Percentiles rank a stretch among this genome's conserved stretches.
These are phyloP conservation scores for Mesocricetus auratus DNA, from an alignment of 2,113 vertebrate genomes.

Conservation along the genomic window DNA sequence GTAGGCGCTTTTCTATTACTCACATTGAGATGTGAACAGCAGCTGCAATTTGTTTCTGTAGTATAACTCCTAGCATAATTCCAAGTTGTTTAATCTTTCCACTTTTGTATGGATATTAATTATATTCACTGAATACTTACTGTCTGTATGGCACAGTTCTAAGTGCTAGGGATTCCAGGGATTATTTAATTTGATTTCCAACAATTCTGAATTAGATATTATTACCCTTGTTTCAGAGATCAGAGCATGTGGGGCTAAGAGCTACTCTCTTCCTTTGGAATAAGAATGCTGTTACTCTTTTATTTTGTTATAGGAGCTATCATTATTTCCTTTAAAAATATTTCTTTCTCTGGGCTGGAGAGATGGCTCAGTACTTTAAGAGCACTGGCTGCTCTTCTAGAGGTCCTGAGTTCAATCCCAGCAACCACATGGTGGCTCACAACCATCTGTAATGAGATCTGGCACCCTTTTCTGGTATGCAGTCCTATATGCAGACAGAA, in stretches of 20 bases:
- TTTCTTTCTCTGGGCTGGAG: not conserved
- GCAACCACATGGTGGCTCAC: too few species aligned
- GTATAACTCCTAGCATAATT: not conserved
- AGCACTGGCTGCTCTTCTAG: too few species aligned
- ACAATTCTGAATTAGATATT: not conserved
- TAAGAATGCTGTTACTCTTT: not conserved
- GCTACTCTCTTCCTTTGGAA: not conserved
- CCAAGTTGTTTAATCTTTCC: constrained; percentile 15
- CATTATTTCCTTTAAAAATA: not conserved
- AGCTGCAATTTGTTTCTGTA: constrained; percentile 10
- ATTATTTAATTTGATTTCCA: constrained; percentile 13
- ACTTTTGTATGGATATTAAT: constrained; percentile 15
- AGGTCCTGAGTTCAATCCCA: too few species aligned
- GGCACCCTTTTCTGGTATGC: too few species aligned
- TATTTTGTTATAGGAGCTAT: not conserved
- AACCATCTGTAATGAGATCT: too few species aligned
- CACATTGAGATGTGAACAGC: not conserved
- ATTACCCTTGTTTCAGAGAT: not conserved
- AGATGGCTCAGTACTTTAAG: too few species aligned
- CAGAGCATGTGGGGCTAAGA: not conserved
- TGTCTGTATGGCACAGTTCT: constrained; percentile 7
- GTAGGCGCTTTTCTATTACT: not conserved
- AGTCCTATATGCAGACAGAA: too few species aligned
- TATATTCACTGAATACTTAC: constrained; percentile 21
- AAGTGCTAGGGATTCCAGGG: not conserved